These are phyloP conservation scores for Speoplatyrhinus poulsoni DNA, from an alignment of 2,113 vertebrate genomes.

Conservation along the genomic window DNA sequence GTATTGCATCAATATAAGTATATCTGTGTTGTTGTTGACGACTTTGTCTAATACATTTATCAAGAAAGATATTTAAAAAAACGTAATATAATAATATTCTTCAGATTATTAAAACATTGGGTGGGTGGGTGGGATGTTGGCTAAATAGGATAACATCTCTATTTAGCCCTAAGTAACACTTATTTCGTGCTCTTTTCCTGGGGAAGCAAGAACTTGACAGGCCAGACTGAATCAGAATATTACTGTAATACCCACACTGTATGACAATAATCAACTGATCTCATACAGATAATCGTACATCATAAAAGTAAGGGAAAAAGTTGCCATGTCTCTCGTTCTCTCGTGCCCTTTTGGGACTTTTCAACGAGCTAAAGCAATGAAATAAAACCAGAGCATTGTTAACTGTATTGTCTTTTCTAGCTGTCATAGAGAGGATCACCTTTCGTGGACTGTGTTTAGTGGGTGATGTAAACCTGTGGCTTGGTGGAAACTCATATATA, in stretches of 20 bases:
- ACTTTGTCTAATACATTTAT: conserved; percentile 9
- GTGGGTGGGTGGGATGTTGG: too few species aligned
- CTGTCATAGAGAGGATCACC: conserved; percentile 35
- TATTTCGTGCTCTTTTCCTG: too few species aligned
- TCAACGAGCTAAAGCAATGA: conserved; percentile 11
- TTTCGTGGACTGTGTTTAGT: conserved; percentile 30
- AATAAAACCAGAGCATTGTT: neutral
- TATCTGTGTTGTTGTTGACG: too few species aligned
- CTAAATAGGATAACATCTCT: too few species aligned
- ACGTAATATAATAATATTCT: too few species aligned
- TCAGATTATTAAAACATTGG: too few species aligned
- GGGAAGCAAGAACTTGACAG: conserved; percentile 25
- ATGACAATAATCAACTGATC: too few species aligned
- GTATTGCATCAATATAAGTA: too few species aligned
- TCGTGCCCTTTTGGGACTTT: neutral
- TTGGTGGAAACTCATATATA: conserved; percentile 16
- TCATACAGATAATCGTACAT: too few species aligned
- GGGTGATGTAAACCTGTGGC: conserved; percentile 22
- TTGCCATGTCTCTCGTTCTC: neutral
- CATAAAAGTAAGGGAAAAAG: neutral
- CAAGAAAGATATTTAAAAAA: conserved; percentile 55
- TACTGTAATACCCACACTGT: too few species aligned
- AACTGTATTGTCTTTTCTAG: conserved; percentile 36
- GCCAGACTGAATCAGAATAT: conserved; percentile 22
- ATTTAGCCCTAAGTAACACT: too few species aligned